Conservation (phyloP, 2,113 vertebrate species). For the Hucho hucho region DNA sequence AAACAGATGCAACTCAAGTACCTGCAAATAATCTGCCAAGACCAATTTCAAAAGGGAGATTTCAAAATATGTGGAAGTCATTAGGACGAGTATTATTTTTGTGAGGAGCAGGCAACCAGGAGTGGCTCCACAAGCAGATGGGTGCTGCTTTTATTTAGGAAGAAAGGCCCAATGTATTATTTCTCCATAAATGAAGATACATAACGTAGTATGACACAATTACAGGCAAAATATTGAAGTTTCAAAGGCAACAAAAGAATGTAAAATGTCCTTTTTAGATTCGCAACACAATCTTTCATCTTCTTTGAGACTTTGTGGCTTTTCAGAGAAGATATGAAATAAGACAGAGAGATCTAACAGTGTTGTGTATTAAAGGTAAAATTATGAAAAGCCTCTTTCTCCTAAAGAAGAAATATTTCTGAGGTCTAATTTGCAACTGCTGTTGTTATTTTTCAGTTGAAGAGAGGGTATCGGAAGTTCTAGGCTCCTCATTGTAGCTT, state of each 20-base stretch:
- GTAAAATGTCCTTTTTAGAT: slow-evolving; percentile 88
- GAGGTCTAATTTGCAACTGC: slow-evolving; percentile 59
- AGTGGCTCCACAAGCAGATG: slow-evolving; percentile 99
- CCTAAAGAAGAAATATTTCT: slow-evolving; percentile 65
- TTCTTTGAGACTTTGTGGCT: slow-evolving; percentile 56
- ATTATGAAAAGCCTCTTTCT: slow-evolving; percentile 61
- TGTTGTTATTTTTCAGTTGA: slow-evolving; percentile 59
- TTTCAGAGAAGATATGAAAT: slow-evolving; percentile 60
- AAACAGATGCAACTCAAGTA: slow-evolving; percentile 99
- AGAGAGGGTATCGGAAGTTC: slow-evolving; percentile 63
- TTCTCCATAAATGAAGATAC: slow-evolving; percentile 92
- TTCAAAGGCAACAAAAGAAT: slow-evolving; percentile 94
- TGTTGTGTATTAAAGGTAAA: slow-evolving; percentile 65
- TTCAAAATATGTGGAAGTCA: slow-evolving; percentile 99
- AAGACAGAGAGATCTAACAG: slow-evolving; percentile 68
- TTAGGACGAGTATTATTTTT: slow-evolving; percentile 99
- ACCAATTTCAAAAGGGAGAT: slow-evolving; percentile 99
- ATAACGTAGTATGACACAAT: slow-evolving; percentile 94
- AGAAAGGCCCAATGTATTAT: slow-evolving; percentile 87
- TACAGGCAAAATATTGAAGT: slow-evolving; percentile 91
- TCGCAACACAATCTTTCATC: slow-evolving; percentile 73
- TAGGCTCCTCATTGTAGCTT: slow-evolving; percentile 47
- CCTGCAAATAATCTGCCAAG: slow-evolving; percentile 99
- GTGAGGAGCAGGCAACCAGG: slow-evolving; percentile 98
- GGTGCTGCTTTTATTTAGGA: slow-evolving; percentile 91